These are phyloP conservation scores for Semotilus atromaculatus DNA, from an alignment of 2,797 vertebrate genomes.

Conservation along the genomic window DNA sequence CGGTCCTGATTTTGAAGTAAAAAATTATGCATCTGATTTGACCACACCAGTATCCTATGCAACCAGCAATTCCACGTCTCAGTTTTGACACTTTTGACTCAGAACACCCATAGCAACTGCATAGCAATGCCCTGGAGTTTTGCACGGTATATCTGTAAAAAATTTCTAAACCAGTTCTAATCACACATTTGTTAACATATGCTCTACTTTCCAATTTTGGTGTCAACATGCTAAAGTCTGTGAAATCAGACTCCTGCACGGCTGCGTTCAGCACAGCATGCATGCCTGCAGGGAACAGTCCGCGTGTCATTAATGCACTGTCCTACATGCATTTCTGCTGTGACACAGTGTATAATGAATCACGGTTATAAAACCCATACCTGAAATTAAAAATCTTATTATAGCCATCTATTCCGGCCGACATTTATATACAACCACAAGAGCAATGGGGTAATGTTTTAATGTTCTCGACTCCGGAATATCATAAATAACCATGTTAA, in stretches of 20 bases:
- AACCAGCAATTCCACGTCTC: background rate
- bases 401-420: slow-evolving; percentile 45
- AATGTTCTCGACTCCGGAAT: slow-evolving; percentile 7
- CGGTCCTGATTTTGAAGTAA: no score
- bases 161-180: slow-evolving; percentile 19
- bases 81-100: background rate
- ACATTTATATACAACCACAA: slow-evolving; percentile 48
- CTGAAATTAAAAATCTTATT: slow-evolving; percentile 56
- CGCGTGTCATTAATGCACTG: slow-evolving; percentile 35
- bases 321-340: slow-evolving; percentile 41
- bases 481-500: slow-evolving; percentile 33
- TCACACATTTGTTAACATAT: slow-evolving; percentile 41
- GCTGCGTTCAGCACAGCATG: slow-evolving; percentile 31
- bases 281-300: slow-evolving; percentile 35
- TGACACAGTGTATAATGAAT: slow-evolving; percentile 40
- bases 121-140: background rate
- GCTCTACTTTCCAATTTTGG: slow-evolving; percentile 13
- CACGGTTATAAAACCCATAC: slow-evolving; percentile 47
- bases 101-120: background rate
- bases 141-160: background rate
- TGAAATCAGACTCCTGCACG: background rate
- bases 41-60: background rate
- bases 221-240: slow-evolving; percentile 32
- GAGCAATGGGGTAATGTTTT: slow-evolving; percentile 11
- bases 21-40: no score